These are phyloP conservation scores for Arvicanthis niloticus DNA, from an alignment of 2,113 vertebrate species.

Conservation along the genomic window DNA sequence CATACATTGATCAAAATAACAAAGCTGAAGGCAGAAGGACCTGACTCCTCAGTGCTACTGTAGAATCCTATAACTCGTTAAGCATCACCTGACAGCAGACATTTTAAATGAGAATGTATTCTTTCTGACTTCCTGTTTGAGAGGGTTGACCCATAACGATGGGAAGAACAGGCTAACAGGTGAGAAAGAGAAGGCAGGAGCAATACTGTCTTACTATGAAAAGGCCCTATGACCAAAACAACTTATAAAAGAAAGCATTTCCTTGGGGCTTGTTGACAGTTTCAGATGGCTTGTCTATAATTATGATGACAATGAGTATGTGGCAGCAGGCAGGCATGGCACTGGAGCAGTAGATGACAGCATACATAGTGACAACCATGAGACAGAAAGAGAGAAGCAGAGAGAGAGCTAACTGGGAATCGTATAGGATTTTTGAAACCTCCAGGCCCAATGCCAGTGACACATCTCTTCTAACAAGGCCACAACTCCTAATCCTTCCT, in stretches of 20 bases:
- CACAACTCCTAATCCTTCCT: neutral
- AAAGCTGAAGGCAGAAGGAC: neutral
- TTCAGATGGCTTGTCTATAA: neutral
- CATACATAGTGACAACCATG: fast-evolving
- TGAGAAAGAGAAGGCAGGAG: neutral
- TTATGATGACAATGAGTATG: no score
- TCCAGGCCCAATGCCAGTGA: no score
- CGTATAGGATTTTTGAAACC: neutral
- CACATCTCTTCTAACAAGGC: neutral
- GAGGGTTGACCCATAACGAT: no score
- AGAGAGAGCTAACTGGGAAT: neutral
- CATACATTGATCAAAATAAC: neutral
- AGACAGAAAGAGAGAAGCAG: neutral
- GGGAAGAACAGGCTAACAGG: neutral
- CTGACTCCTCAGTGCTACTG: neutral
- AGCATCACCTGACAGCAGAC: neutral
- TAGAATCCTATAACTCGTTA: neutral
- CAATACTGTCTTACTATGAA: no score
- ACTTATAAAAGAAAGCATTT: neutral
- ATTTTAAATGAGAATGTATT: neutral
- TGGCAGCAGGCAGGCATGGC: no score
- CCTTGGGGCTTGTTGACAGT: neutral
- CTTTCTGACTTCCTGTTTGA: neutral
- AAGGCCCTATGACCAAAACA: neutral
- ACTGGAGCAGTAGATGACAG: neutral